Conservation (phyloP, 2,888 invertebrate species). For the Gastracanthus pulcherrimus region DNA sequence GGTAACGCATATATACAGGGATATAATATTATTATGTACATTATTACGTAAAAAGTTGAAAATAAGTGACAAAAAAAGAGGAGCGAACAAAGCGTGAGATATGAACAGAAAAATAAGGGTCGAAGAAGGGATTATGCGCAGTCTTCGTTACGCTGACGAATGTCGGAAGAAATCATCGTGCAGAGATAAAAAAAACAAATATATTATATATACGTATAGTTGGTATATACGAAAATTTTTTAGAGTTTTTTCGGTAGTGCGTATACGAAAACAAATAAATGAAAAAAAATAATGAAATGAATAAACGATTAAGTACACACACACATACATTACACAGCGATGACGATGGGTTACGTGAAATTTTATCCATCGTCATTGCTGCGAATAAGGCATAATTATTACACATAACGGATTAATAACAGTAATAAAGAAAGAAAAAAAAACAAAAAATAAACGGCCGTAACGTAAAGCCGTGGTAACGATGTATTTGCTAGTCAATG, state of each 20-base stretch:
- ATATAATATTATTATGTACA: constrained; percentile 48
- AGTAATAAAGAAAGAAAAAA: constrained; percentile 58
- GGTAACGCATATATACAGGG: constrained; percentile 49
- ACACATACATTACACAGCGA: constrained; percentile 43
- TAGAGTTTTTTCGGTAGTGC: constrained; percentile 55
- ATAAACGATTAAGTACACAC: constrained; percentile 49
- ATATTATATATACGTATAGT: constrained; percentile 52
- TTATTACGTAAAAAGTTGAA: constrained; percentile 27
- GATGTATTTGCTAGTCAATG: constrained; percentile 72
- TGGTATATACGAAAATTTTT: constrained; percentile 55
- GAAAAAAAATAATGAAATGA: constrained; percentile 36
- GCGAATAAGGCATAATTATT: constrained; percentile 37
- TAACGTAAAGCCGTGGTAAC: constrained; percentile 62
- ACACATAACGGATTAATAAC: constrained; percentile 60
- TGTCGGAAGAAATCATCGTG: constrained; percentile 27
- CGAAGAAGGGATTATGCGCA: background rate
- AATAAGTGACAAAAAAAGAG: constrained; percentile 8
- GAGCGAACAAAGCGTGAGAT: background rate
- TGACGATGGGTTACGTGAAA: constrained; percentile 14
- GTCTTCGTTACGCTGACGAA: constrained; percentile 44
- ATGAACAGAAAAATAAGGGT: background rate
- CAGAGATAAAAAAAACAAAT: constrained; percentile 28
- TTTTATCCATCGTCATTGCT: constrained; percentile 32
- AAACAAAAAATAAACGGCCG: constrained; percentile 39
- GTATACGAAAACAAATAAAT: constrained; percentile 37